These are phyloP conservation scores for Sphenodon punctatus DNA, from an alignment of 2,797 vertebrate species.

Conservation along the genomic window DNA sequence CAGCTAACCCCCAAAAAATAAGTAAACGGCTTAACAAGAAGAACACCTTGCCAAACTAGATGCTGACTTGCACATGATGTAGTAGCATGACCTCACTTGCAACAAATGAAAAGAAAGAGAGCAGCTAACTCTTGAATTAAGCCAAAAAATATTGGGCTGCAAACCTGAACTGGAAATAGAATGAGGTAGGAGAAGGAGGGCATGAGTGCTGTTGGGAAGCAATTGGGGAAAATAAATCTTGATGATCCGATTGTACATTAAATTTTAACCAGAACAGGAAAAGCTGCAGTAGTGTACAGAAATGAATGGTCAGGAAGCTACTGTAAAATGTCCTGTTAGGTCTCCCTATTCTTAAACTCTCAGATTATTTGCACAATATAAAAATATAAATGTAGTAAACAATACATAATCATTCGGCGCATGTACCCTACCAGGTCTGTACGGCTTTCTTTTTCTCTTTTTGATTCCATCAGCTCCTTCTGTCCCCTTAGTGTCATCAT, in stretches of 20 bases:
- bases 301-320: not conserved
- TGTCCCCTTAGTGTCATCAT: conserved; percentile 90
- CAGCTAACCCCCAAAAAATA: too few species aligned
- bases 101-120: accelerated
- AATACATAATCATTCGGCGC: not conserved
- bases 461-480: conserved; percentile 86
- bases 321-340: not conserved
- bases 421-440: conserved; percentile 89
- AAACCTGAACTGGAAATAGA: not conserved
- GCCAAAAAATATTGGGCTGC: not conserved
- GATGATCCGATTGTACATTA: not conserved
- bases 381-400: not conserved
- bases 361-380: not conserved
- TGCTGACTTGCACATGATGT: not conserved
- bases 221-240: not conserved
- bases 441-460: conserved; percentile 98
- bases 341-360: too few species aligned
- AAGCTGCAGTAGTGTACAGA: not conserved
- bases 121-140: not conserved
- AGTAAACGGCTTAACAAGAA: too few species aligned
- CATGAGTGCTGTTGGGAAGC: not conserved
- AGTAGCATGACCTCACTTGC: not conserved
- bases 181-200: not conserved
- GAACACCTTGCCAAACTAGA: too few species aligned
- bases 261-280: not conserved